Evolutionary conservation across 64 coral and sea anemone species (phyloP).

Genomic region (Montipora cactus): DNA sequence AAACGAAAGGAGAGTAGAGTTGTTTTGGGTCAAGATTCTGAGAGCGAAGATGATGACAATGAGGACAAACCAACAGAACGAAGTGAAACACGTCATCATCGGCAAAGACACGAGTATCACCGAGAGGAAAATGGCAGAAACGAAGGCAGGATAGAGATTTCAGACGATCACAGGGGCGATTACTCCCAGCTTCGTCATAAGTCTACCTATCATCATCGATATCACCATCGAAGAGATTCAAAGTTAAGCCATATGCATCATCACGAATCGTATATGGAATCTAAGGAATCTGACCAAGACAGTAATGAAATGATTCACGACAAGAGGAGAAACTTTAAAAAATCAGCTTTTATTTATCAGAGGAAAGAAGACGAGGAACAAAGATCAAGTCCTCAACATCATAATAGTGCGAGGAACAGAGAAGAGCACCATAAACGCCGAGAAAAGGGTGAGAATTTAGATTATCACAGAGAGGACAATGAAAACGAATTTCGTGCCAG

Average conservation of each 20-base stretch:
- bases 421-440: neutral
- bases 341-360: neutral
- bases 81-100: neutral
- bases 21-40: slow-evolving; percentile 85
- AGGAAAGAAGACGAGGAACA: neutral
- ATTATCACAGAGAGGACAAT: neutral
- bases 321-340: neutral
- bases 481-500: neutral
- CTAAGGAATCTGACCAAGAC: neutral
- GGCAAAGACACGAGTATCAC: neutral
- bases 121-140: neutral
- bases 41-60: slow-evolving; percentile 42
- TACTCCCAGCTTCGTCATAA: neutral
- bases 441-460: neutral
- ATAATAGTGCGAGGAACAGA: neutral
- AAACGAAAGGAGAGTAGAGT: slow-evolving; percentile 34
- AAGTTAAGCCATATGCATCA: neutral
- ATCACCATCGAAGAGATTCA: slow-evolving; percentile 9
- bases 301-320: neutral
- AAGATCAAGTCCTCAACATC: neutral
- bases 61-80: slow-evolving; percentile 20
- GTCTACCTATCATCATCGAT: neutral
- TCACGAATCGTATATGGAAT: neutral
- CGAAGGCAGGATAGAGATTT: neutral
- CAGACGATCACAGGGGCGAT: neutral